A percentile compares a stretch with the other conserved stretches of the same genome.
Evolutionary conservation across 2,113 vertebrate species (phyloP).

Genomic region (Scytalopus superciliaris): DNA sequence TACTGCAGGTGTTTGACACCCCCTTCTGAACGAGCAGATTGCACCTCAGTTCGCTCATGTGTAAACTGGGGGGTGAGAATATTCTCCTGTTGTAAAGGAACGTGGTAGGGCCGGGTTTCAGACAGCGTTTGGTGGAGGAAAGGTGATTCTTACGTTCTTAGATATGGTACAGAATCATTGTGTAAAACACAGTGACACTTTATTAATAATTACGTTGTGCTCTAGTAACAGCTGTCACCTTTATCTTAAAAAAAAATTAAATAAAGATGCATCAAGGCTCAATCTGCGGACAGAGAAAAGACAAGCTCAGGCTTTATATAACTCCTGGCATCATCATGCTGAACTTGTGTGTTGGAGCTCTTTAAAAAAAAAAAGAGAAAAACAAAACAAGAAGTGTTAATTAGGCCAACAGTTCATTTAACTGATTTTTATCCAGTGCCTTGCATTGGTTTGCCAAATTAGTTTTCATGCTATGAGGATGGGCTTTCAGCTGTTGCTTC

Average conservation of each 20-base stretch:
- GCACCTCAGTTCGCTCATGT: not conserved
- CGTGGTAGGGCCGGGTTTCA: rapidly evolving
- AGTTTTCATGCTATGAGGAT: not conserved
- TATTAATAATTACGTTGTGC: not conserved
- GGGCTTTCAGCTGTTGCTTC: not conserved
- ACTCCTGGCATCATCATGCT: not conserved
- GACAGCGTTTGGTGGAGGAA: not conserved
- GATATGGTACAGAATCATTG: rapidly evolving
- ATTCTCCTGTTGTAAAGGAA: not conserved
- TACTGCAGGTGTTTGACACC: not conserved
- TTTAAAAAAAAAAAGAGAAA: not conserved
- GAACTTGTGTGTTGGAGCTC: not conserved
- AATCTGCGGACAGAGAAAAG: not conserved
- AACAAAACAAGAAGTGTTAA: not conserved
- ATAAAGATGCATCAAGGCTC: not conserved
- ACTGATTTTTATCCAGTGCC: not conserved
- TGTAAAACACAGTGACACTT: not conserved
- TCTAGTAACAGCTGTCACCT: not conserved
- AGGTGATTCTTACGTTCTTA: not conserved
- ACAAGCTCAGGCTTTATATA: not conserved
- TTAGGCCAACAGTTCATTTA: not conserved
- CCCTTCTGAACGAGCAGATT: not conserved
- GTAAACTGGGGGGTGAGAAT: not conserved
- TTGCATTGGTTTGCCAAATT: not conserved
- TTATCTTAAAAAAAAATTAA: not conserved